Base-by-base conservation (phyloP, 1,140 invertebrate genomes). In the Leptonema lineaticorne region DNA sequence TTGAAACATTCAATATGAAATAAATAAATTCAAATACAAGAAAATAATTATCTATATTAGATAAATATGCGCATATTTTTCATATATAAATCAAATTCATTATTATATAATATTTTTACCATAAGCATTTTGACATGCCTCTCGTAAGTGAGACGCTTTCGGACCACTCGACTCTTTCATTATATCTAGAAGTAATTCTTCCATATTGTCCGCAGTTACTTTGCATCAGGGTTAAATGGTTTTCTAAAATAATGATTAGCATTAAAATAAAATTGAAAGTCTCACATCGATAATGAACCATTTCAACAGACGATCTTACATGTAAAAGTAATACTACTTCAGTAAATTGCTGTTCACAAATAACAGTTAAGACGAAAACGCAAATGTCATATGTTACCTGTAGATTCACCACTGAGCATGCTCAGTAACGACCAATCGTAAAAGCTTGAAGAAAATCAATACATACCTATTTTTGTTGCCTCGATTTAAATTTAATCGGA, bases 141-240 rank as follows among this genome's bases (percentile, higher is more conserved):
- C 89, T 74, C 87, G 86, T 70, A 92, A 75, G 72, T 85, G 83
- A 57, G 84, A 84, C 73, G 91, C 82, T 79, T 92, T 92, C 9
- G 86, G 86, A 72, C 89, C 89, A 67, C 85, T 86, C 64, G 90
- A 88, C 80, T 92, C 91, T 79, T 88, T 91, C 66, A 89, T 86
- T 71, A 92, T 87, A 78, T 91, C 89, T 76, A 89, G 84, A 56
- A 93, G 83, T 74, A 93, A 82, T 84, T 93, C 90, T 84, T 93
- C 91, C 91, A 93, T 92, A 78, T 80, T 77, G 1, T 26, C 50
- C 75, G 58, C 56, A 41, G 37, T 41, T 41, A 11, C 11, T 41
- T 41, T 14, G 30, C 18, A 41, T 41, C 16, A 41, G 37, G 11
- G 37, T 41, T 41, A 11, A 41, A 41, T 41, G 9, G 2, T 41